Evolutionary conservation across 2,888 invertebrate genomes (phyloP).

Genomic region (Protophormia terraenovae): DNA sequence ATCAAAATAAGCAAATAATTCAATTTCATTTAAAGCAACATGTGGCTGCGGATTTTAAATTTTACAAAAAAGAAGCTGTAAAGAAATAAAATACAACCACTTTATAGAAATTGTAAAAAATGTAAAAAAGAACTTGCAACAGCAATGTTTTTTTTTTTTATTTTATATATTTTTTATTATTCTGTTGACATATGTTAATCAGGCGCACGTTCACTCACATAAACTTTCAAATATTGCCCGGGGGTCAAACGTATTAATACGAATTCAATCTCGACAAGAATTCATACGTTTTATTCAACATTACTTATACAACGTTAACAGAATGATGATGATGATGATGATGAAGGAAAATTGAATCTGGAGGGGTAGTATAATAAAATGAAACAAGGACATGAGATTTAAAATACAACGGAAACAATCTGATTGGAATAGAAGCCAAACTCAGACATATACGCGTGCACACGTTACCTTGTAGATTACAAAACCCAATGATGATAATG

Average conservation of each 20-base stretch:
- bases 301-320: slow-evolving; percentile 52
- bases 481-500: slow-evolving; percentile 57
- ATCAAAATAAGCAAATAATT: slow-evolving; percentile 77
- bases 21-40: slow-evolving; percentile 71
- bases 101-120: slow-evolving; percentile 21
- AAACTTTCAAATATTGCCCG: slow-evolving; percentile 70
- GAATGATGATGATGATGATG: slow-evolving; percentile 9
- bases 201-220: slow-evolving; percentile 77
- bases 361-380: slow-evolving; percentile 20
- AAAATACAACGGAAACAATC: slow-evolving; percentile 76
- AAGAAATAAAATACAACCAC: slow-evolving; percentile 43
- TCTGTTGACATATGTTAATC: slow-evolving; percentile 81
- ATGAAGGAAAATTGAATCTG: neutral
- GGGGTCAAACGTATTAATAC: slow-evolving; percentile 80
- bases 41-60: slow-evolving; percentile 36
- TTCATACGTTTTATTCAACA: slow-evolving; percentile 50
- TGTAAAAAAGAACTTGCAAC: slow-evolving; percentile 13
- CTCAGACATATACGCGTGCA: slow-evolving; percentile 52
- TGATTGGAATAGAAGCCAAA: slow-evolving; percentile 78
- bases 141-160: neutral
- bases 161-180: too few species aligned
- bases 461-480: slow-evolving; percentile 40
- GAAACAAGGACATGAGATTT: slow-evolving; percentile 54
- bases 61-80: neutral
- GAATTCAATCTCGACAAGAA: slow-evolving; percentile 77